phyloP scores from a whole-genome alignment of 2,113 vertebrate species.

The Pachypanchax playfairii region DNA sequence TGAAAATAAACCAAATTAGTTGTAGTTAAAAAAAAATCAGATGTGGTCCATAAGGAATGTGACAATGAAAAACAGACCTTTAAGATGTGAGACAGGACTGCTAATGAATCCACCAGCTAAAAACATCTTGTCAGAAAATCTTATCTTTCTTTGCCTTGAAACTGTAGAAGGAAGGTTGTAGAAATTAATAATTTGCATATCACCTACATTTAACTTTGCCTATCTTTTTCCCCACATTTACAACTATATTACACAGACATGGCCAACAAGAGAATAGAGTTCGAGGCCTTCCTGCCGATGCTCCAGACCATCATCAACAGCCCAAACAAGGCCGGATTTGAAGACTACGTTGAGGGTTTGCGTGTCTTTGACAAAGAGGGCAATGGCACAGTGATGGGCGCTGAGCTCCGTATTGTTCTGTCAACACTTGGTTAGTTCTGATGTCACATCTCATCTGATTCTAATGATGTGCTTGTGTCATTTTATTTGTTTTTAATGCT shows the following conservation, averaged over 20 bases:
- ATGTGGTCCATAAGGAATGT: too few species aligned
- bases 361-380: conserved; percentile 99
- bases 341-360: conserved; percentile 99
- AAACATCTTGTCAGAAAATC: too few species aligned
- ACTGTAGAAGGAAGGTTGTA: too few species aligned
- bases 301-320: conserved; percentile 94
- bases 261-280: conserved; percentile 92
- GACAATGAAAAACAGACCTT: too few species aligned
- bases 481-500: conserved; percentile 10
- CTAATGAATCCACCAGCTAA: too few species aligned
- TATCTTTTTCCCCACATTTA: too few species aligned
- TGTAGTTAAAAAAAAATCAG: too few species aligned
- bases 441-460: neutral
- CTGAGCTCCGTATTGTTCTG: conserved; percentile 97
- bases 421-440: conserved; percentile 90
- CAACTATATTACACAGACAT: conserved; percentile 79
- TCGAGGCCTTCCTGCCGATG: conserved; percentile 96
- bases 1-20: too few species aligned
- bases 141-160: too few species aligned
- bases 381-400: conserved; percentile 98
- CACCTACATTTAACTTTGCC: too few species aligned
- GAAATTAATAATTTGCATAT: neutral
- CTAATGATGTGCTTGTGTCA: neutral
- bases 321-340: conserved; percentile 90
- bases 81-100: too few species aligned